Percentiles rank a stretch among this genome's conserved stretches.
Evolutionary conservation across 2,113 vertebrate species (phyloP).

Genomic region (Dryoscopus gambensis): DNA sequence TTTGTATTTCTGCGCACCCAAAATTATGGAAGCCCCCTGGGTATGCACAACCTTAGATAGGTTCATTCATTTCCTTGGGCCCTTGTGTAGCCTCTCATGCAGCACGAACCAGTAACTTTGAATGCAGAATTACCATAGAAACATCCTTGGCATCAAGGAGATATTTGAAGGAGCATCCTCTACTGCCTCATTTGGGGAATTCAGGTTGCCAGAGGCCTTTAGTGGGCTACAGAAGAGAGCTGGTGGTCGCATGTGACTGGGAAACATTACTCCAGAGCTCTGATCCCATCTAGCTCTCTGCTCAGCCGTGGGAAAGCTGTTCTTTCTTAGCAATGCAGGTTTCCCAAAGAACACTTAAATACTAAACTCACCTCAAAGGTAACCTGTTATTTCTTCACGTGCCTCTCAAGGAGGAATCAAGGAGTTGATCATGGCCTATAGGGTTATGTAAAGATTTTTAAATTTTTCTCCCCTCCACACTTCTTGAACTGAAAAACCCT

Average conservation of each 20-base stretch:
- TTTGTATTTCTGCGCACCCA: background rate
- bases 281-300: background rate
- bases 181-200: background rate
- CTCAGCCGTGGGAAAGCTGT: background rate
- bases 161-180: slow-evolving; percentile 4
- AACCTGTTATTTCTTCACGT: background rate
- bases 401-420: background rate
- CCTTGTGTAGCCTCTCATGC: background rate
- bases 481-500: background rate
- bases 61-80: slow-evolving; percentile 40
- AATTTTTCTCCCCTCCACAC: background rate
- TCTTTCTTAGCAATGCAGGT: background rate
- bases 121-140: slow-evolving; percentile 37
- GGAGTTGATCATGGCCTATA: background rate
- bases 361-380: background rate
- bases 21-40: slow-evolving; percentile 35
- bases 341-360: background rate
- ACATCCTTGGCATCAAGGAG: slow-evolving; percentile 34
- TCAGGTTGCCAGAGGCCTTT: background rate
- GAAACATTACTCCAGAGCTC: background rate
- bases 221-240: background rate
- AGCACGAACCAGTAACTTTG: background rate
- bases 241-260: background rate
- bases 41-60: slow-evolving; percentile 6
- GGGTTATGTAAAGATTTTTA: background rate